Base-by-base conservation (phyloP, 1,140 invertebrate species). In the Drosophila miranda region DNA sequence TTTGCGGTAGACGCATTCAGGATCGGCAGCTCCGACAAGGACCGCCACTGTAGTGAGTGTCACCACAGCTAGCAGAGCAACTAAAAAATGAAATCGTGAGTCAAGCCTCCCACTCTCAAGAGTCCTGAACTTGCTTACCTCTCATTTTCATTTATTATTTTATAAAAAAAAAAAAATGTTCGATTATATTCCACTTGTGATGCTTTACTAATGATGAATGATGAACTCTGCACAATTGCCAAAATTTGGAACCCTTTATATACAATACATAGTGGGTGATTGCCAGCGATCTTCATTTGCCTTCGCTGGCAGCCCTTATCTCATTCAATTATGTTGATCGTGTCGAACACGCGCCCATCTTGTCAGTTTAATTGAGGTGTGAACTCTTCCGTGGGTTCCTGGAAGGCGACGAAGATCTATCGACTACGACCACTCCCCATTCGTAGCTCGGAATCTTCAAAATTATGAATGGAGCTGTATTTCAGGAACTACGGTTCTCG, bases 1-100 rank as follows among this genome's bases (percentile, higher is more conserved):
- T 38, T 83, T 82, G 41, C 89, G 83, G 9, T 90, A 82, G 11
- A 86, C 49, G 49, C 89, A 90, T 62, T 90, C 89, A 38, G 89
- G 80, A 68, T 90, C 89, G 46, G 77, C 83, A 11, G 88, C 89
- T 46, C 60, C 56, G 30, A 61, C 71, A 1, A 82, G 41, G 51
- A 63, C 21, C 45, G 69, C 72, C 58, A 84, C 54, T 70, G 78
- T 57, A 62, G 79, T 61, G 50, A 90, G 43, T 43, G 68, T 46
- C 59, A 82, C 88, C 70, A 86, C 83, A 84, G 82, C 49, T 57
- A 82, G 78, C 53, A 90, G 67, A 70, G 69, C 75, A 79, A 72
- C 88, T 90, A 7, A 9, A 55, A 21, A 21, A 21, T n/a, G 4
- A 41, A 34, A 14, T 1, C 13, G 0, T 6, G 23, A 26, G 23